phyloP scores from a whole-genome alignment of 2,113 vertebrate species.

The Lamprologus lemairii region DNA sequence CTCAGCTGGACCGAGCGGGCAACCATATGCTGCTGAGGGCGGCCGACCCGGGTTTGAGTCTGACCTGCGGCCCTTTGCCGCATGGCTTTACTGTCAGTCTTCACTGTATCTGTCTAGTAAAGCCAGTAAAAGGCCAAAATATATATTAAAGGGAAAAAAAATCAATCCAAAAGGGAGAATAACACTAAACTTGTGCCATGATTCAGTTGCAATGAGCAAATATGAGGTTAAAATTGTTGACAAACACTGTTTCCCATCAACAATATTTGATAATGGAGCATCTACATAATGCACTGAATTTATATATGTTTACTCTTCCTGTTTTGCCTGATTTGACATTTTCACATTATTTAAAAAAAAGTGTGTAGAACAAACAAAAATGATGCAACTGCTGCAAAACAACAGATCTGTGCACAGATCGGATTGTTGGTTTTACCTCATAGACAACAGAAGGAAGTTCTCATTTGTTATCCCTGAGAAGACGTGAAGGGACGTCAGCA shows the following conservation, averaged over 20 bases:
- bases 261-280: not conserved
- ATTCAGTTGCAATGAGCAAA: not conserved
- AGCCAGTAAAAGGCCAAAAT: not conserved
- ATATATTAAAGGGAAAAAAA: not conserved
- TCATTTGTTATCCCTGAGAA: not conserved
- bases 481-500: not conserved
- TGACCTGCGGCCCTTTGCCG: rapidly evolving
- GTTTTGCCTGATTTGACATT: not conserved
- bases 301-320: rapidly evolving
- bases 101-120: not conserved
- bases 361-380: not conserved
- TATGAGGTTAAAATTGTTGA: not conserved
- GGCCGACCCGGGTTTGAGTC: rapidly evolving
- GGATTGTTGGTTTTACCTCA: not conserved
- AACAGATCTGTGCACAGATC: not conserved
- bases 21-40: not conserved
- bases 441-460: not conserved
- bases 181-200: not conserved
- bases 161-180: not conserved
- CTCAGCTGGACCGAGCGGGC: rapidly evolving
- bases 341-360: not conserved
- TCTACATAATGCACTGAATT: not conserved
- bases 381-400: not conserved
- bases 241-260: not conserved
- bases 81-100: not conserved